Base-by-base conservation (phyloP, 2,888 invertebrate species). In the Clepsis dumicolana region DNA sequence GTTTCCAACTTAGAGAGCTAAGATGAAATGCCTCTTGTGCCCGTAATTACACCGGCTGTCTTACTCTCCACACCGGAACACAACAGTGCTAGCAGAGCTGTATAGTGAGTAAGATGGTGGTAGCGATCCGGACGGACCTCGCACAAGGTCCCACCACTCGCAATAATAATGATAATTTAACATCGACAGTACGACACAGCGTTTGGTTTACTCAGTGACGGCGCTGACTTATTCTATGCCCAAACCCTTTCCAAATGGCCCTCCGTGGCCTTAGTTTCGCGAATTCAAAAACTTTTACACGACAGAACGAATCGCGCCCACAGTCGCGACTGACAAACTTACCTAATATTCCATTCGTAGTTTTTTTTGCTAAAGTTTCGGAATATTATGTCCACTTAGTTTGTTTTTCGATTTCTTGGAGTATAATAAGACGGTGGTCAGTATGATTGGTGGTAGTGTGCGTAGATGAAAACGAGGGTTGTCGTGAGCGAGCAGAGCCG, bases 201-300 rank as follows among this genome's bases (percentile, higher is more conserved):
- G 52, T 7, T 16, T 18, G 25, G 29, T 21, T 29, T 2, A 8
- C 10, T 1, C 3, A 41, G 38, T 53, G 63, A 27, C 29, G 12
- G 32, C 41, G 3, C 16, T 5, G 10, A 4, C 8, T 4, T 64
- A n/a, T 10, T 44, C 63, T 64, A n/a, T 54, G n/a, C 4, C 50
- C 7, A 5, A 8, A n/a, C 29, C 63, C 41, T 41, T 54, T 56
- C 29, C 41, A 54, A 63, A 63, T 41, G 21, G 63, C 54, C 41
- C 21, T 50, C 25, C 52, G 14, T 21, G 3, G 35, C 24, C 35
- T 56, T n/a, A 64, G 41, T 64, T 64, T 64, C 41, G 54, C 54
- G 63, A 54, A 64, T 64, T 54, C 63, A 54, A 41, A 64, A 64
- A 64, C 41, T 64, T 64, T 64, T 27, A 8, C 54, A 10, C 41